Base-by-base conservation (phyloP, 2,797 vertebrate genomes). In the Clarias laeviceps region DNA sequence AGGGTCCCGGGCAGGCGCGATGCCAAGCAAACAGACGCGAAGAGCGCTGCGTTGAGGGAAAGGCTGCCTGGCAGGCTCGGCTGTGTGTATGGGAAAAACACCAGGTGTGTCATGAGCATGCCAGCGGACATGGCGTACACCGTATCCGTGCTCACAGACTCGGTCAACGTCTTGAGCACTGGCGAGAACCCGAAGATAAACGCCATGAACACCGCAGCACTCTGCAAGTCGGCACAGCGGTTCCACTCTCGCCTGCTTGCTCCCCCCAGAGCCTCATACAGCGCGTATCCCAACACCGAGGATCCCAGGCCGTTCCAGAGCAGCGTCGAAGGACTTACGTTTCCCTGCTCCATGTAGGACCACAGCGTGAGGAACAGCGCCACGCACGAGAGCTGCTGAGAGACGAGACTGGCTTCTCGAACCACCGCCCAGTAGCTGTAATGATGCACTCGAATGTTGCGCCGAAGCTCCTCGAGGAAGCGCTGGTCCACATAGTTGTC, bases 151-250 rank as follows among this genome's bases (percentile, higher is more conserved):
- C 98, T 99, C 90, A 99, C 96, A 0, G 98, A 97, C 90, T 99
- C 98, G 0, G 98, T 99, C 82, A 99, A 92, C 0, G 98, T 99
- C 92, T 99, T 99, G 37, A 99, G 92, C 78, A 99, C 94, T 0
- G 98, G 98, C 0, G 98, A 99, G 90, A 99, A 99, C 8, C 98
- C 98, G 0, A 99, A 99, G 0, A 97, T 99, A 91, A 99, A 99
- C 7, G 97, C 96, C 0, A 96, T 85, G 77, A 99, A 99, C 84
- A 99, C 96, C 20, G 97, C 85, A 0, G 96, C 95, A 37, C 97
- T 99, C 94, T 99, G 98, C 76, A 99, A 92, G 91, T 99, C 97
- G 0, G 96, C 96, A 92, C 97, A 94, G 9, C 93, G 94, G 0
- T 97, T 97, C 80, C 96, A 93, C 5, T 94, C 94, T 4, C 95